Conservation (phyloP, 2,797 vertebrate species). For the Phalloptychus januarius region DNA sequence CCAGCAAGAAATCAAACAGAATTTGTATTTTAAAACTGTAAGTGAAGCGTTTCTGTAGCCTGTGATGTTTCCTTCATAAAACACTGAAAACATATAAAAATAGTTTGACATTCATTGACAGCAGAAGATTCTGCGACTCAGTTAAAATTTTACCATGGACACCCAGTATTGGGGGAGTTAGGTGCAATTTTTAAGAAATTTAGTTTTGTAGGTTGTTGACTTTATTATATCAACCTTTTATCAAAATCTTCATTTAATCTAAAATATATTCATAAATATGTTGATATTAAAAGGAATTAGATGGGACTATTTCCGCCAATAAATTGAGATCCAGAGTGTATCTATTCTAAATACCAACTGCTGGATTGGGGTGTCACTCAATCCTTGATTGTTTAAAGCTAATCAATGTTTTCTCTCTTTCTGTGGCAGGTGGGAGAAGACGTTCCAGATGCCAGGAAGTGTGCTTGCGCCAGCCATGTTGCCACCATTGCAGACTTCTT, state of each 20-base stretch:
- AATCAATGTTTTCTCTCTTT: background rate
- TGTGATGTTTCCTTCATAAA: background rate
- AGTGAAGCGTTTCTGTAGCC: background rate
- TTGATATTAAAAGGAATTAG: background rate
- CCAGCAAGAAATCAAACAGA: background rate
- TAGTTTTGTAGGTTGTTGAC: background rate
- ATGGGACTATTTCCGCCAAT: background rate
- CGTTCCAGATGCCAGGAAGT: conserved; percentile 93
- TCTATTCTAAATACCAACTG: too few species aligned
- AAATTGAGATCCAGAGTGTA: background rate
- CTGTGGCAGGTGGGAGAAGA: conserved; percentile 92
- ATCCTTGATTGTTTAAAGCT: background rate
- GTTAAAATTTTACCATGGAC: background rate
- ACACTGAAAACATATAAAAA: background rate
- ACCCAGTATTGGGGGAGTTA: too few species aligned
- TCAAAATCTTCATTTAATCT: background rate
- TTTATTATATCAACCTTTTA: background rate
- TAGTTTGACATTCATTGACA: background rate
- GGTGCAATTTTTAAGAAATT: background rate
- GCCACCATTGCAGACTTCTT: conserved; percentile 96
- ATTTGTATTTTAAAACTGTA: background rate
- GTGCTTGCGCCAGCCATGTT: conserved; percentile 94
- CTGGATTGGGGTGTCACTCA: background rate
- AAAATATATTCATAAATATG: background rate
- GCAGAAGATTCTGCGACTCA: background rate